A percentile compares a stretch with the other conserved stretches of the same genome.
Conservation (phyloP, 2,888 invertebrate genomes). For the Odontothrips loti region DNA sequence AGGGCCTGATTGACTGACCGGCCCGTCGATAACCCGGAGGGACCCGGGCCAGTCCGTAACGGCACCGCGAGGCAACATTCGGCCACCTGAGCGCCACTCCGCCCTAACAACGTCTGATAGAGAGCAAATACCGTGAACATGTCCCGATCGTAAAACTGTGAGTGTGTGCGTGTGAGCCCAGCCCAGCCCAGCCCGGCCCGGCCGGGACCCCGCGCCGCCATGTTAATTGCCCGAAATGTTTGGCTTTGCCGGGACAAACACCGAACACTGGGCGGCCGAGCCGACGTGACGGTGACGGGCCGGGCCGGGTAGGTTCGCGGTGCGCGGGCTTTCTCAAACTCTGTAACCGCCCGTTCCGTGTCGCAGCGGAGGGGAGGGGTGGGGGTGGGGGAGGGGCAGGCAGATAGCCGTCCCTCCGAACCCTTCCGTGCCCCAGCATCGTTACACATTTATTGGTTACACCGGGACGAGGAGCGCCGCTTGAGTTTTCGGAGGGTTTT, state of each 20-base stretch:
- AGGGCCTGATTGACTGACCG: too few relatives aligned
- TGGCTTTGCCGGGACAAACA: constrained; percentile 18
- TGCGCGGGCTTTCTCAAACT: not conserved
- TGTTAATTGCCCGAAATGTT: constrained; percentile 20
- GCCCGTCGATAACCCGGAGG: too few relatives aligned
- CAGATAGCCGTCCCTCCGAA: too few relatives aligned
- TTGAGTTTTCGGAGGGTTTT: too few relatives aligned
- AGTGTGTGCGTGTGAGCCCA: not conserved
- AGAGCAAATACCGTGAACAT: too few relatives aligned
- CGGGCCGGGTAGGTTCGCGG: not conserved
- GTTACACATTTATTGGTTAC: too few relatives aligned
- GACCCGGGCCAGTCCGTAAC: not conserved
- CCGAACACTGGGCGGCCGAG: too few relatives aligned
- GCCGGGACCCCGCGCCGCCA: not conserved
- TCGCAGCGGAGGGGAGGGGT: not conserved
- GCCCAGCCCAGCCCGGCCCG: not conserved
- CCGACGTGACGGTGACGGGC: not conserved
- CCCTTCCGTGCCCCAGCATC: too few relatives aligned
- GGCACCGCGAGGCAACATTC: not conserved
- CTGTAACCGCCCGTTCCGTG: not conserved
- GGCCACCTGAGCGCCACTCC: not conserved
- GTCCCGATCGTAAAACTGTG: constrained; percentile 2
- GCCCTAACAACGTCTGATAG: too few relatives aligned
- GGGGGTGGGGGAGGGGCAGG: not conserved
- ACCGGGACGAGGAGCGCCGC: too few relatives aligned